phyloP scores from a whole-genome alignment of 2,888 invertebrate species.

The Orthosia cruda region DNA sequence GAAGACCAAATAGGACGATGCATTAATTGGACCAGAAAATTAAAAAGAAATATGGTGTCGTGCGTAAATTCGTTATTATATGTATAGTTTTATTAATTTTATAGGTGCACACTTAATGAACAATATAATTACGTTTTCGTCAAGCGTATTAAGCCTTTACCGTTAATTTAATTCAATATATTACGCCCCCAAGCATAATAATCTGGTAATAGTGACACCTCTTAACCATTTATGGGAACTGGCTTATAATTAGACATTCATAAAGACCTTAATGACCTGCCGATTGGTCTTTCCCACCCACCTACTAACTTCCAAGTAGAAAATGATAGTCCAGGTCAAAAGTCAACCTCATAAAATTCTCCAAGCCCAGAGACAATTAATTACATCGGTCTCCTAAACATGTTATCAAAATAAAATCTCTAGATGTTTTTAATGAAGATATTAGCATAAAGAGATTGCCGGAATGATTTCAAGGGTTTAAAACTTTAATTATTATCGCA shows the following conservation, averaged over 20 bases:
- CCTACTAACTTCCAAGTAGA: constrained; percentile 19
- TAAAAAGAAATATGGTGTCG: neutral
- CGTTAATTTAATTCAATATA: constrained; percentile 48
- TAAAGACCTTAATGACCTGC: constrained; percentile 34
- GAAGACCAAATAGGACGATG: neutral
- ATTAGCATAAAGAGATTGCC: constrained; percentile 63
- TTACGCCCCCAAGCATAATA: constrained; percentile 36
- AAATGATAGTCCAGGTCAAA: constrained; percentile 52
- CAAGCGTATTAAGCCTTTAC: constrained; percentile 19
- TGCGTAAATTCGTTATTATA: neutral
- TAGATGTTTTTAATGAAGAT: constrained; percentile 60
- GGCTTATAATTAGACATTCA: constrained; percentile 37
- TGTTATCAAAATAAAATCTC: constrained; percentile 31
- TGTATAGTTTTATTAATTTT: neutral
- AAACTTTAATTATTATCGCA: constrained; percentile 75
- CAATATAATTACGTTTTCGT: constrained; percentile 29
- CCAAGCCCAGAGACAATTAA: constrained; percentile 7
- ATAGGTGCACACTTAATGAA: constrained; percentile 10
- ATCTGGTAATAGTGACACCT: constrained; percentile 37
- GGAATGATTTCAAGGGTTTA: constrained; percentile 65
- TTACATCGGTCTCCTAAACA: constrained; percentile 18
- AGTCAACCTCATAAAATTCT: constrained; percentile 42
- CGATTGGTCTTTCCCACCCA: constrained; percentile 42
- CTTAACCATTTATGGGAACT: constrained; percentile 36
- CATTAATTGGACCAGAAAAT: too few species aligned